Base-by-base conservation (phyloP, 2,888 invertebrate species). In the Danaus chrysippus region DNA sequence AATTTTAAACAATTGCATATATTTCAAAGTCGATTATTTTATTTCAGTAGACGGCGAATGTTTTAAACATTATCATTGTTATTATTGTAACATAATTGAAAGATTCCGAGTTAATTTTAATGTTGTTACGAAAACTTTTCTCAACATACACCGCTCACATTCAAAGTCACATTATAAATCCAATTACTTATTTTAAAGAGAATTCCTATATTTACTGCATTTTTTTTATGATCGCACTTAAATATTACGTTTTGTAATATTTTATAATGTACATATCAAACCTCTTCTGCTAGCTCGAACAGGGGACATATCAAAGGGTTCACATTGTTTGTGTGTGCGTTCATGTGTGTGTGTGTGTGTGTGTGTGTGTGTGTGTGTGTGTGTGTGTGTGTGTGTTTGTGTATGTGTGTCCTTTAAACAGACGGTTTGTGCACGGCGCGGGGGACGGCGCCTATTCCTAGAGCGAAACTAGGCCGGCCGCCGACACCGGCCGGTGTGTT, bases 391-490 rank as follows among this genome's bases (percentile, higher is more conserved):
- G 85, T 59, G 59, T 56, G 72, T 71, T 72, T 67, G 55, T 68
- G 62, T 68, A 67, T 73, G 76, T 79, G 81, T 83, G 85, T 88
- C 88, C 89, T 88, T 87, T 83, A 80, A 82, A 79, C 75, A 78
- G 80, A 71, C 86, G 83, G 86, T 82, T 81, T 77, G 80, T 78
- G 76, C 82, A 83, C 83, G 83, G 82, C 79, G 77, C 77, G 82
- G 86, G 85, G 85, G 84, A 87, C 87, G 87, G 87, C 78, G 86
- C 83, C 88, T 90, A 90, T 89, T 90, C 86, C 87, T 82, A 88
- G 87, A 78, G 81, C 81, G 73, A 87, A 91, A 87, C 87, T 91
- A 90, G 90, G 90, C 87, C 90, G 90, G 87, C 83, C 88, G 83
- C 84, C 89, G 89, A 89, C 87, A 85, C 84, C 82, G 74, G 70